Base-by-base conservation (phyloP, 2,797 vertebrate species). In the Sternotherus odoratus region DNA sequence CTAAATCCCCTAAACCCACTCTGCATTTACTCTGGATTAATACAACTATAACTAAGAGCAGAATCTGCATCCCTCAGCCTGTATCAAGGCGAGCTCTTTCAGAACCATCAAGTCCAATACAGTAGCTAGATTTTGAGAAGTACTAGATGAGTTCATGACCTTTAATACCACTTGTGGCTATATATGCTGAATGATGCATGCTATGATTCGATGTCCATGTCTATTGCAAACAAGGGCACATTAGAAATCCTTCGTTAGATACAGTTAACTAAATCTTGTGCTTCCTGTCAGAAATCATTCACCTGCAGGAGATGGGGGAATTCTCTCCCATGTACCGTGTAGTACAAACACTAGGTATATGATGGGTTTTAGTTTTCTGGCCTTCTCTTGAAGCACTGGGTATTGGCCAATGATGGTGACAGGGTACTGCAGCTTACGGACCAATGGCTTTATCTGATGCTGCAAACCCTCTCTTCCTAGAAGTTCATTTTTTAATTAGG, bases 321-420 rank as follows among this genome's bases (percentile, higher is more conserved):
- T 1, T 91, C 17, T 74, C 12, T 10, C 26, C 84, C 79, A 2
- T 33, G 80, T 46, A 5, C 46, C 77, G 21, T 8, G 33, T 43
- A 54, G 36, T 83, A 63, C 9, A 66, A 82, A 2, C 11, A 12
- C 7, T 13, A 5, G 8, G 19, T 5, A 74, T 66, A 0, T 0
- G 16, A 33, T 54, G 15, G 5, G 4, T 11, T 89, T 78, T 30
- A 17, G 28, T 24, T 84, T 56, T 3, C 51, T 89, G 46, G 30
- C 7, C 49, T 46, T 36, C 43, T 82, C 50, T 89, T 77, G 51
- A 11, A 83, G 51, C 16, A 16, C 26, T 33, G 17, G 13, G 1
- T 8, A 26, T 17, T 10, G 75, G 17, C 36, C 85, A 0, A 0
- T 75, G 43, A 12, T 6, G 0, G 13, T 46, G 17, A 1, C 4